Percentiles rank a stretch among this genome's conserved stretches.
phyloP scores from a whole-genome alignment of 53 echinoderm and acorn worm species.

The Patiria pectinifera region DNA sequence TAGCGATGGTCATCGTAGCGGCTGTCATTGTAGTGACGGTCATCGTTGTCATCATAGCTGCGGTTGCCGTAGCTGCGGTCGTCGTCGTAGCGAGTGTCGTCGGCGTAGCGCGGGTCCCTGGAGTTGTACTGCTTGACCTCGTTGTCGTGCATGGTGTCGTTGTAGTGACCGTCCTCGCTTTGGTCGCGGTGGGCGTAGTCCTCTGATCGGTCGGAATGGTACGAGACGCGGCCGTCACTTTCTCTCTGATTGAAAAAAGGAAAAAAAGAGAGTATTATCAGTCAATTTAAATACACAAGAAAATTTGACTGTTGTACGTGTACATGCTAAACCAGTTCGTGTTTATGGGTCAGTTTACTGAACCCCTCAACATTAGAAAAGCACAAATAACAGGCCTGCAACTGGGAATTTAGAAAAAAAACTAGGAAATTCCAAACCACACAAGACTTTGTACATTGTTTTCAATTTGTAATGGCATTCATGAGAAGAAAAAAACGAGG shows the following conservation, averaged over 20 bases:
- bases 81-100: conserved; percentile 34
- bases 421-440: no score
- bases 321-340: no score
- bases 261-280: background rate
- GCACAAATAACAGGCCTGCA: no score
- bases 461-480: no score
- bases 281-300: no score
- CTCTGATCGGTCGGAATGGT: conserved; percentile 49
- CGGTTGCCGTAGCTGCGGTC: background rate
- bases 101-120: conserved; percentile 29
- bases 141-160: conserved; percentile 37
- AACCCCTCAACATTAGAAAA: no score
- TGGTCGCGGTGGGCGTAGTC: conserved; percentile 30
- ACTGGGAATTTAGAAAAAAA: no score
- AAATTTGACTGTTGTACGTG: no score
- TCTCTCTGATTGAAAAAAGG: background rate
- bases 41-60: conserved; percentile 25
- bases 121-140: conserved; percentile 43
- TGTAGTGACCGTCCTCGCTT: conserved; percentile 45
- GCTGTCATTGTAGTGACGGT: conserved; percentile 1
- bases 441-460: no score
- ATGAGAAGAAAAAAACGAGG: no score
- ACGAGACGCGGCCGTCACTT: conserved; percentile 11
- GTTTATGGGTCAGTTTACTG: no score
- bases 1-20: background rate